phyloP scores from a whole-genome alignment of 2,113 vertebrate genomes.

The Carassius auratus region DNA sequence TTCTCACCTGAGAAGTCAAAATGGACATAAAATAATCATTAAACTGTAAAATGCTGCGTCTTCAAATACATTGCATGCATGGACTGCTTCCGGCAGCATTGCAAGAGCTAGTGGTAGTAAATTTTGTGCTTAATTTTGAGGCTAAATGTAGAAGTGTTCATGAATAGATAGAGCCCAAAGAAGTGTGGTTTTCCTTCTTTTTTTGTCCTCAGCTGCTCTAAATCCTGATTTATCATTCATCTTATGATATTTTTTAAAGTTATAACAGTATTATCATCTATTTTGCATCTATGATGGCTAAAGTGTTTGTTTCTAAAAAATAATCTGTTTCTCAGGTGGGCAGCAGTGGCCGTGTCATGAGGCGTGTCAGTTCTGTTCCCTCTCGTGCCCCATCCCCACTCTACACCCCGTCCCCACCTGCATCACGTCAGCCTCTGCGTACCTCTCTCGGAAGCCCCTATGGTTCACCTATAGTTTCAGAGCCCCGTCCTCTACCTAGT shows the following conservation, averaged over 20 bases:
- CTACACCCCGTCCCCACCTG: conserved; percentile 82
- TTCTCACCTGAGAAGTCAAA: neutral
- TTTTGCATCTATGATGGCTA: neutral
- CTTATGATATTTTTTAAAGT: neutral
- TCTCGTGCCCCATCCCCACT: conserved; percentile 93
- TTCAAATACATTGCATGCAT: neutral
- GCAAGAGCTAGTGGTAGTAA: neutral
- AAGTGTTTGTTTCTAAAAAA: neutral
- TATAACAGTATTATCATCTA: neutral
- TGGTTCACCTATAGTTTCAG: conserved; percentile 85
- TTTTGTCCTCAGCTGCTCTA: neutral
- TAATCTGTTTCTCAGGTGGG: conserved; percentile 70
- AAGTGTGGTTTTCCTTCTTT: neutral
- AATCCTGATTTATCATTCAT: neutral
- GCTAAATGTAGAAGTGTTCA: neutral
- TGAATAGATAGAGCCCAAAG: neutral
- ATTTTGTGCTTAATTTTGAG: neutral
- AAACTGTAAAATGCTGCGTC: neutral
- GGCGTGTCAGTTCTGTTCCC: conserved; percentile 91
- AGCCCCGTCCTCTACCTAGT: conserved; percentile 82
- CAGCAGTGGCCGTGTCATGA: conserved; percentile 79
- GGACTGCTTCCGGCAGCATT: neutral
- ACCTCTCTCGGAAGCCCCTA: conserved; percentile 88
- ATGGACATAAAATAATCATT: neutral
- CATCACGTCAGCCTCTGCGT: conserved; percentile 86